A percentile compares a stretch with the other conserved stretches of the same genome.
Evolutionary conservation across 2,888 invertebrate genomes (phyloP).

Genomic region (Drosophila fungiperda): DNA sequence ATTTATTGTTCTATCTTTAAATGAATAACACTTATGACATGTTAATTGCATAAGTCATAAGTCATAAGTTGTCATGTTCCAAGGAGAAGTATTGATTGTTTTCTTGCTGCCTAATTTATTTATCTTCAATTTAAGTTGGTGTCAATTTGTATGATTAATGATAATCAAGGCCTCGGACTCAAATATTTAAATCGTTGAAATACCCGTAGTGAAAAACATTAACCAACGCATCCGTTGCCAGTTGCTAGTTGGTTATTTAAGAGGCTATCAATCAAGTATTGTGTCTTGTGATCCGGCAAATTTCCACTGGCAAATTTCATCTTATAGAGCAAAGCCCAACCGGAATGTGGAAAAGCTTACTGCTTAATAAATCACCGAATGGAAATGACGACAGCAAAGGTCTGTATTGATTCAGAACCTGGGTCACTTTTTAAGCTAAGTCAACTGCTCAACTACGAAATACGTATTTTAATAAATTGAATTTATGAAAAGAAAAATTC

Average conservation of each 20-base stretch:
- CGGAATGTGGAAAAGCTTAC: constrained; percentile 52
- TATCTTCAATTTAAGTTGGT: neutral
- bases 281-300: constrained; percentile 43
- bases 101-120: neutral
- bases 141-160: constrained; percentile 25
- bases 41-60: too few relatives aligned
- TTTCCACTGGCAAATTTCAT: constrained; percentile 45
- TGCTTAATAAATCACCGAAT: constrained; percentile 71
- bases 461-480: constrained; percentile 12
- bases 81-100: neutral
- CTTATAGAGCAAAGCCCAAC: constrained; percentile 18
- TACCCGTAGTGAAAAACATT: constrained; percentile 15
- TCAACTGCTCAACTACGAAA: constrained; percentile 21
- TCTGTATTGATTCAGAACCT: constrained; percentile 45
- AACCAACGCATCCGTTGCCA: constrained; percentile 18
- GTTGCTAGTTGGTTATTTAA: constrained; percentile 2
- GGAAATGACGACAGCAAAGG: constrained; percentile 58
- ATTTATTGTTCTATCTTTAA: neutral
- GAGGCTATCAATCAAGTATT: constrained; percentile 46
- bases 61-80: neutral
- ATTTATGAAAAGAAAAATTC: neutral
- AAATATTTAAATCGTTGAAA: constrained; percentile 26
- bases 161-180: constrained; percentile 23
- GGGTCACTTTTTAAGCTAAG: neutral
- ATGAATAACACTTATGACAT: too few relatives aligned